Evolutionary conservation across 1,140 invertebrate genomes (phyloP).

Genomic region (Parapsyche elsis): DNA sequence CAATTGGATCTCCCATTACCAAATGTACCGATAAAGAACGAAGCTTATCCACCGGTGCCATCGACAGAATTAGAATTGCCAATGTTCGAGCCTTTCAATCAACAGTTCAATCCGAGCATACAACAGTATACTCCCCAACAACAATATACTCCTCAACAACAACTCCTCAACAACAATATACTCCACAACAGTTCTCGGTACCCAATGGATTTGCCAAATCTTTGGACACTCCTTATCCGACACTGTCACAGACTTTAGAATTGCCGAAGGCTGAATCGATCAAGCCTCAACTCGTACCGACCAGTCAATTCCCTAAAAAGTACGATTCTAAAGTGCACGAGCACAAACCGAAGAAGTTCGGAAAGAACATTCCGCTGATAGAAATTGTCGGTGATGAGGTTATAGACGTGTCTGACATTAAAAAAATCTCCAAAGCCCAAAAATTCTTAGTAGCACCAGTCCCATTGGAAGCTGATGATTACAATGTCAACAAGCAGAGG

Average conservation of each 20-base stretch:
- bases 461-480: slow-evolving; percentile 58
- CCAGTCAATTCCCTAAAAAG: slow-evolving; percentile 49
- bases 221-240: slow-evolving; percentile 39
- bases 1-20: slow-evolving; percentile 53
- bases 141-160: slow-evolving; percentile 36
- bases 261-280: slow-evolving; percentile 48
- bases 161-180: slow-evolving; percentile 5
- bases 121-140: slow-evolving; percentile 14
- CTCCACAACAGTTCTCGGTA: neutral
- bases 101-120: slow-evolving; percentile 43
- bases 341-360: slow-evolving; percentile 60
- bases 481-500: slow-evolving; percentile 56
- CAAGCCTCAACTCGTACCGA: slow-evolving; percentile 41
- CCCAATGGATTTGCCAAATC: slow-evolving; percentile 34
- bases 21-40: neutral
- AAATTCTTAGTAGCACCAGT: slow-evolving; percentile 58
- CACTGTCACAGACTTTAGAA: slow-evolving; percentile 42
- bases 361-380: slow-evolving; percentile 40
- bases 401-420: slow-evolving; percentile 44
- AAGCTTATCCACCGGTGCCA: slow-evolving; percentile 34
- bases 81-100: slow-evolving; percentile 42
- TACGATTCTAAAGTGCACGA: slow-evolving; percentile 57
- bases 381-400: slow-evolving; percentile 44
- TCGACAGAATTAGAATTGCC: slow-evolving; percentile 47
- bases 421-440: slow-evolving; percentile 52